Evolutionary conservation across 2,113 vertebrate species (phyloP).

Genomic region (Speoplatyrhinus poulsoni): DNA sequence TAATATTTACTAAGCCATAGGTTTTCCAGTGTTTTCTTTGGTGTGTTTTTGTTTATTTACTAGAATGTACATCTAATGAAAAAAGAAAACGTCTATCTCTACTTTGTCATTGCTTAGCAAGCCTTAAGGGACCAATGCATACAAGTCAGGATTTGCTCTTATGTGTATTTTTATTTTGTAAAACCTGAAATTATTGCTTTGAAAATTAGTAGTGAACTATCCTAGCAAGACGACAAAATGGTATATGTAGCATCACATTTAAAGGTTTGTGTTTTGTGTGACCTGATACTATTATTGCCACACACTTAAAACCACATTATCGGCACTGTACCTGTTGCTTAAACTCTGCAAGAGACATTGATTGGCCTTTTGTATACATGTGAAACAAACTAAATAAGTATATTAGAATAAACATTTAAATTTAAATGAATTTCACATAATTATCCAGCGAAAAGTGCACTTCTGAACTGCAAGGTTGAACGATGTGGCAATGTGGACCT

Average conservation of each 20-base stretch:
- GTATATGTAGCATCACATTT: conserved; percentile 69
- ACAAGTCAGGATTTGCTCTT: conserved; percentile 57
- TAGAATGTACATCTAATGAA: conserved; percentile 70
- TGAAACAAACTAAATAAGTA: not conserved
- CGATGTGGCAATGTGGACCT: conserved; percentile 54
- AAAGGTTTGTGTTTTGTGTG: conserved; percentile 33
- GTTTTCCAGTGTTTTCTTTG: conserved; percentile 57
- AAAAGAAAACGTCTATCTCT: conserved; percentile 15
- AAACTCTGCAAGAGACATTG: conserved; percentile 1
- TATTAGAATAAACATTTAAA: not conserved
- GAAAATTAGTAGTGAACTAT: conserved; percentile 46
- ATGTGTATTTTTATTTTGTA: conserved; percentile 33
- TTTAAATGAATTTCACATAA: not conserved
- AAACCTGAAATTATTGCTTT: conserved; percentile 38
- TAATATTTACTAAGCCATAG: conserved; percentile 79
- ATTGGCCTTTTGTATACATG: conserved; percentile 4
- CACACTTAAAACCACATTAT: conserved; percentile 43
- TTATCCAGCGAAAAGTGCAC: conserved; percentile 71
- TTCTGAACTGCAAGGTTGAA: conserved; percentile 53
- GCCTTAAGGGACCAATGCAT: conserved; percentile 79
- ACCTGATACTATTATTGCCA: conserved; percentile 48
- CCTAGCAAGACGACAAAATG: conserved; percentile 50
- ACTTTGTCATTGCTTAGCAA: conserved; percentile 67
- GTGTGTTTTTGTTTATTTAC: conserved; percentile 57
- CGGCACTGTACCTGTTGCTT: not conserved